Conservation (phyloP, 1,140 invertebrate genomes). For the Dermatophagoides farinae region DNA sequence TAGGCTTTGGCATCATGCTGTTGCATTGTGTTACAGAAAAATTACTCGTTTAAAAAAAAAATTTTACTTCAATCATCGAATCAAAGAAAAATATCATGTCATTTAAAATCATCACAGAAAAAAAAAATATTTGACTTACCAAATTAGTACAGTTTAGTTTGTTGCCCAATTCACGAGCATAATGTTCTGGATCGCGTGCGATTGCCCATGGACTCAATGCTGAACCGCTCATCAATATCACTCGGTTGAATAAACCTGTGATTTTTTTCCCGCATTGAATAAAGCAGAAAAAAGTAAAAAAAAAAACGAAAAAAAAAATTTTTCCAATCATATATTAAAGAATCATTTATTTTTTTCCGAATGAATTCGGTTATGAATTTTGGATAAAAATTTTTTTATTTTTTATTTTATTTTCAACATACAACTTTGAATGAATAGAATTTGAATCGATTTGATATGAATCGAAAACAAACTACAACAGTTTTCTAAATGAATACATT, state of each 20-base stretch:
- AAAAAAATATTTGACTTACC: not conserved
- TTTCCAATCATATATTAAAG: not conserved
- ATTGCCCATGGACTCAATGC: slow-evolving; percentile 80
- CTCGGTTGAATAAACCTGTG: slow-evolving; percentile 71
- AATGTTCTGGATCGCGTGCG: slow-evolving; percentile 61
- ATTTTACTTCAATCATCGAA: too few relatives aligned
- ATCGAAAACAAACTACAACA: too few relatives aligned
- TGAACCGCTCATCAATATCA: slow-evolving; percentile 84
- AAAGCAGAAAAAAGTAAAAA: not conserved
- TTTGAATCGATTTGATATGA: too few relatives aligned
- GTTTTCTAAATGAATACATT: too few relatives aligned
- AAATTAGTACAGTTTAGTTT: slow-evolving; percentile 54
- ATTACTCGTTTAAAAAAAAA: too few relatives aligned
- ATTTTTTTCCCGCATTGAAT: slow-evolving; percentile 20
- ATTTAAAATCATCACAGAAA: too few relatives aligned
- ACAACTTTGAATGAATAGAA: too few relatives aligned
- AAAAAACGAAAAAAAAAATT: not conserved
- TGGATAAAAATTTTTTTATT: not conserved
- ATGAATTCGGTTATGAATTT: not conserved
- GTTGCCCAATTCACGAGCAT: slow-evolving; percentile 60
- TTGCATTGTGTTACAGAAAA: too few relatives aligned
- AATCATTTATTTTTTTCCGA: not conserved
- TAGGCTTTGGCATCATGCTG: too few relatives aligned
- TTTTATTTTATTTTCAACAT: too few relatives aligned
- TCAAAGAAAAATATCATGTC: too few relatives aligned